Conservation (phyloP, 2,797 vertebrate genomes). For the Fratercula arctica region DNA sequence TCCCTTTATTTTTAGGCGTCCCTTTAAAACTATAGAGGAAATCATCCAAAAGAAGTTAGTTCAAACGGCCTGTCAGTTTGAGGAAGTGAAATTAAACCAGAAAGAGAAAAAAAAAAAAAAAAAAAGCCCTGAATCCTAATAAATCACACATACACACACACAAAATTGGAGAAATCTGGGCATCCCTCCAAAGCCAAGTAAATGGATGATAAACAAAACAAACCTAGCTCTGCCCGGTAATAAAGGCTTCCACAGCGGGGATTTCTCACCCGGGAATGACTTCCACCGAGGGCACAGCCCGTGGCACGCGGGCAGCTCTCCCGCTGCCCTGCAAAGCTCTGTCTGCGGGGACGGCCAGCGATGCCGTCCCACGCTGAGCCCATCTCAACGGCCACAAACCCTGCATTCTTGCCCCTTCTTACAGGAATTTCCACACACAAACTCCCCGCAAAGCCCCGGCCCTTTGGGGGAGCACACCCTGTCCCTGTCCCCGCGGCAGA, state of each 20-base stretch:
- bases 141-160: conserved; percentile 49
- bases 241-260: conserved; percentile 27
- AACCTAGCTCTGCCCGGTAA: conserved; percentile 40
- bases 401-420: background rate
- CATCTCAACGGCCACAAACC: background rate
- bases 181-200: conserved; percentile 62
- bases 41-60: conserved; percentile 56
- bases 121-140: background rate
- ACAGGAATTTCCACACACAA: background rate
- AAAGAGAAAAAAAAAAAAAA: background rate
- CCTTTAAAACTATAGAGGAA: conserved; percentile 60
- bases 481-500: background rate
- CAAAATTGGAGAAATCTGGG: conserved; percentile 46
- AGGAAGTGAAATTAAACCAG: conserved; percentile 64
- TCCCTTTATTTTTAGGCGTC: conserved; percentile 24
- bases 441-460: background rate
- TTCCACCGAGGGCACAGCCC: background rate
- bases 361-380: background rate
- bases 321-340: background rate
- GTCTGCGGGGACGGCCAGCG: background rate
- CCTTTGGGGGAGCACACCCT: fast-evolving
- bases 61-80: conserved; percentile 36
- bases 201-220: conserved; percentile 66
- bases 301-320: background rate
- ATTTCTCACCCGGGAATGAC: conserved; percentile 18